Evolutionary conservation across 2,797 vertebrate genomes (phyloP), one percentile per base, ranked within the genome.

Genomic region (Eidolon dupreanum): DNA sequence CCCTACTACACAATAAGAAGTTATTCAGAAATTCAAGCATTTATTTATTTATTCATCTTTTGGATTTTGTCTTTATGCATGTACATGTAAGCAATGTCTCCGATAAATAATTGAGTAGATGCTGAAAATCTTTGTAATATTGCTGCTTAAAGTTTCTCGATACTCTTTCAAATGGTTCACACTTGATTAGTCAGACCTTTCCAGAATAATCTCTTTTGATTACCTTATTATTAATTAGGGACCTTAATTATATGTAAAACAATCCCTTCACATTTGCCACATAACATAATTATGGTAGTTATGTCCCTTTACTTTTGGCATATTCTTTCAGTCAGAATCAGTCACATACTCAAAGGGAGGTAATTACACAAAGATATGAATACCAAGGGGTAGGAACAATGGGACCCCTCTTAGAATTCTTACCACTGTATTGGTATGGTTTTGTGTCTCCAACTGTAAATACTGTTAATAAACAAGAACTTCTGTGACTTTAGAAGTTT

Each of bases 11-110:
- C 33, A 85, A 63, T 87, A 9, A 8, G 31, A 55, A 36, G 5
- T 66, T 59, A 77, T 55, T 88, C n/a, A 82, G 15, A 93, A 91
- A 95, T 79, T 46, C 68, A 79, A 55, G n/a, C 57, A 41, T 88
- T 85, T 89, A 59, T 92, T 87, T 78, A 79, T 83, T 53, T 2
- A 84, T 11, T 6, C 65, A 19, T 16, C 31, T 87, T 83, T 86
- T 93, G 36, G 4, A 46, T 79, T 93, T 95, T 81, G 33, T 88
- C n/a, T 12, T 78, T 10, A 36, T 53, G 20, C 13, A 55, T 19
- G 5, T 53, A 65, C 10, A 22, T 70, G 43, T 38, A 94, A 83
- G 4, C 36, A 65, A 38, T 61, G 33, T 78, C 31, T 89, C 77
- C 57, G n/a, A 5, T 43, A 31, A 9, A 70, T 20, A 82, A 26